Conservation (phyloP, 1,140 invertebrate genomes). For the Homalodisca vitripennis region DNA sequence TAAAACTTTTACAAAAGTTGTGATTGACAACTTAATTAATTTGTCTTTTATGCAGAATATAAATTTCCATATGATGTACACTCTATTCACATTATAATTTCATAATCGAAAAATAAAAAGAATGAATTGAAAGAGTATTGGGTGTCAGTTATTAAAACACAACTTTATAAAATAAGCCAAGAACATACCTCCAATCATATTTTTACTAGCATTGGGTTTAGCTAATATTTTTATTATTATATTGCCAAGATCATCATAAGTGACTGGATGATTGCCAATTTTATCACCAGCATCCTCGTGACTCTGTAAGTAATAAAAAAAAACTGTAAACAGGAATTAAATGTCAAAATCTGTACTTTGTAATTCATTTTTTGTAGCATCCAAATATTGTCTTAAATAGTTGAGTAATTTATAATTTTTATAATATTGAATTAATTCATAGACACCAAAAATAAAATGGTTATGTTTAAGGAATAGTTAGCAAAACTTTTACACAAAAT, state of each 20-base stretch:
- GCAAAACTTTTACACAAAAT: no score
- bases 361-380: no score
- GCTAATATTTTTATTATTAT: conserved; percentile 66
- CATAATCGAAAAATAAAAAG: not conserved
- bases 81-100: not conserved
- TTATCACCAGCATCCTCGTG: not conserved
- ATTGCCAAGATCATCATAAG: conserved; percentile 58
- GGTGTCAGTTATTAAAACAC: not conserved
- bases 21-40: not conserved
- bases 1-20: no score
- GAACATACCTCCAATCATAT: conserved; percentile 59
- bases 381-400: no score
- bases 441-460: no score
- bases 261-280: conserved; percentile 46
- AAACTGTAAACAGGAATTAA: no score
- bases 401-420: no score
- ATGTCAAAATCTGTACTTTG: no score
- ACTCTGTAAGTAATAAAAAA: not conserved
- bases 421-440: no score
- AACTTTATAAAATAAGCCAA: not conserved
- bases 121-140: not conserved
- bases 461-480: no score
- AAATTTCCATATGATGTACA: not conserved
- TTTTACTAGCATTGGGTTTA: conserved; percentile 75
- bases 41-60: not conserved